Conservation (phyloP, 2,113 vertebrate genomes). For the Toxostoma redivivum region DNA sequence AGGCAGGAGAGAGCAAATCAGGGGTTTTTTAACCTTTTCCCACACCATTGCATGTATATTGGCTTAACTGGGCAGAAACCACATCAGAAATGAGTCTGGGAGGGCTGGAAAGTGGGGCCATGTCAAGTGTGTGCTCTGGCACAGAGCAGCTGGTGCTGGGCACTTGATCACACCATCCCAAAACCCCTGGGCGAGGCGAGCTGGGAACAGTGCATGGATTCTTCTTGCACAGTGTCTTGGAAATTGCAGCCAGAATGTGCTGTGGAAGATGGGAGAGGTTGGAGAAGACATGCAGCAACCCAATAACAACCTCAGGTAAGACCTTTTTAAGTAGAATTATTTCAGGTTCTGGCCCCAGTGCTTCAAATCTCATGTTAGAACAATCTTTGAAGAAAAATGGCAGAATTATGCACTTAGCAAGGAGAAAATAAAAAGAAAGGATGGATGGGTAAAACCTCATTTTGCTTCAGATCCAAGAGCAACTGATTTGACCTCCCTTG, state of each 20-base stretch:
- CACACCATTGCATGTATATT: neutral
- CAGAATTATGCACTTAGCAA: neutral
- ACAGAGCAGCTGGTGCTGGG: neutral
- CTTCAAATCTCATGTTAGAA: neutral
- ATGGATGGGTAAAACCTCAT: neutral
- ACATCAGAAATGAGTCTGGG: neutral
- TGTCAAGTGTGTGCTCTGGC: neutral
- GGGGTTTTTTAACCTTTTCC: too few relatives aligned
- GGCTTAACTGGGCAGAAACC: neutral
- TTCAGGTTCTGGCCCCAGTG: neutral
- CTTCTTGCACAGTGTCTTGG: neutral
- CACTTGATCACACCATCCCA: neutral
- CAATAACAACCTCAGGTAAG: neutral
- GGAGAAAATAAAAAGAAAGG: too few relatives aligned
- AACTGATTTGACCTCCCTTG: neutral
- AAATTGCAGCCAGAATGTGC: neutral
- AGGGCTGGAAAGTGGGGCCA: neutral
- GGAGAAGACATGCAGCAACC: neutral
- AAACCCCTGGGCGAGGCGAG: accelerated
- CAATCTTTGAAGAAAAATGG: neutral
- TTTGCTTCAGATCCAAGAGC: neutral
- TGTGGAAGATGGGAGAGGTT: neutral
- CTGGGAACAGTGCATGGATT: neutral
- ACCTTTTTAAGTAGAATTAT: neutral
- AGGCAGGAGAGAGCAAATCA: neutral